phyloP scores from a whole-genome alignment of 2,113 vertebrate species.

The Pedetes capensis region DNA sequence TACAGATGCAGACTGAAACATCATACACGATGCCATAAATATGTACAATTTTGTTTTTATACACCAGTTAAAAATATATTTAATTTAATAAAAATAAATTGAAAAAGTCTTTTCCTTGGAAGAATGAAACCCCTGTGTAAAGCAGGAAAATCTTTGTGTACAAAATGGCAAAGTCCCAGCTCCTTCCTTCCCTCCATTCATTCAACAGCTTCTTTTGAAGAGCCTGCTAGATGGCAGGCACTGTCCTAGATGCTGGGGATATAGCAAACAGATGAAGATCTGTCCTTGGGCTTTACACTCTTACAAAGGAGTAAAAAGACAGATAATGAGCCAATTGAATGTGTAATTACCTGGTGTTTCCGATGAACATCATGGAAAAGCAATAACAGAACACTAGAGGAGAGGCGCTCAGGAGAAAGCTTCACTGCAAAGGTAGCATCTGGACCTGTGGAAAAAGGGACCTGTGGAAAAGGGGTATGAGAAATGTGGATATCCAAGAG shows the following conservation, averaged over 20 bases:
- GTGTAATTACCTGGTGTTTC: background rate
- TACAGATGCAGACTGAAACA: too few relatives aligned
- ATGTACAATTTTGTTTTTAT: background rate
- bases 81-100: too few relatives aligned
- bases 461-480: background rate
- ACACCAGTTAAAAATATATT: too few relatives aligned
- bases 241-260: background rate
- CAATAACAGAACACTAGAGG: background rate
- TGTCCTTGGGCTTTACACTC: background rate
- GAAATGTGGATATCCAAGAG: background rate
- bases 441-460: background rate
- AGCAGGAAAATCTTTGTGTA: background rate
- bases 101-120: background rate
- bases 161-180: background rate
- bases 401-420: background rate
- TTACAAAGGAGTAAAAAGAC: background rate
- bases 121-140: background rate
- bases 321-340: background rate
- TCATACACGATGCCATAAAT: too few relatives aligned
- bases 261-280: background rate
- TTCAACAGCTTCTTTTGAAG: background rate
- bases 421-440: background rate
- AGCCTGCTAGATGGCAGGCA: accelerated
- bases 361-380: background rate
- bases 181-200: background rate